Evolutionary conservation across 2,888 invertebrate genomes (phyloP).

Genomic region (Agrochola macilenta): DNA sequence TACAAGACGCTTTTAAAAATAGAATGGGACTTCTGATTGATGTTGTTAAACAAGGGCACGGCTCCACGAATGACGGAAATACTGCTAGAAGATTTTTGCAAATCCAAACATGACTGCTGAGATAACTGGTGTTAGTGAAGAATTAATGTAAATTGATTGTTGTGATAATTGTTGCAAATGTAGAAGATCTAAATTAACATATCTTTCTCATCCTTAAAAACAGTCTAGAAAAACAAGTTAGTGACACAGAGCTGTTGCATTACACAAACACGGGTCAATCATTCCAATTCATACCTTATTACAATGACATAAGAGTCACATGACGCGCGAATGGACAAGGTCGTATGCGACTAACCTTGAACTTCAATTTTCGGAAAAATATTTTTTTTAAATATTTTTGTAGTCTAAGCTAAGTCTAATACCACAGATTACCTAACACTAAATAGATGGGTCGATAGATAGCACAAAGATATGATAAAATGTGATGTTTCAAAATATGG

Average conservation of each 20-base stretch:
- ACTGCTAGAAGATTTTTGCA: too few relatives aligned
- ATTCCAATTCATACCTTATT: not conserved
- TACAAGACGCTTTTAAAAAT: too few relatives aligned
- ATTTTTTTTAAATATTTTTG: not conserved
- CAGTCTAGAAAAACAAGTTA: constrained; percentile 11
- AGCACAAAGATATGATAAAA: not conserved
- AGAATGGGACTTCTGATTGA: too few relatives aligned
- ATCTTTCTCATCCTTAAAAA: constrained; percentile 16
- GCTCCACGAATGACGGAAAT: too few relatives aligned
- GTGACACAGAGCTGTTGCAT: not conserved
- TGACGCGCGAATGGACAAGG: not conserved
- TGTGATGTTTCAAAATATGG: not conserved
- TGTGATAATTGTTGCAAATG: too few relatives aligned
- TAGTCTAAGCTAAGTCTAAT: not conserved
- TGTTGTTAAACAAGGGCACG: too few relatives aligned
- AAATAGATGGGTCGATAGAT: not conserved
- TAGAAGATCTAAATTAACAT: constrained; percentile 2
- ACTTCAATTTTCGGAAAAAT: not conserved
- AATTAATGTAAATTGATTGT: too few relatives aligned
- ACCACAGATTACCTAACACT: not conserved
- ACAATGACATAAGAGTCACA: not conserved
- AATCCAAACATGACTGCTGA: too few relatives aligned
- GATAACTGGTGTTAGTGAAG: too few relatives aligned
- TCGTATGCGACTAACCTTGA: constrained; percentile 5
- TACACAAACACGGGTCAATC: not conserved